These are phyloP conservation scores for Pampus argenteus DNA, from an alignment of 2,797 vertebrate genomes.

Conservation along the genomic window DNA sequence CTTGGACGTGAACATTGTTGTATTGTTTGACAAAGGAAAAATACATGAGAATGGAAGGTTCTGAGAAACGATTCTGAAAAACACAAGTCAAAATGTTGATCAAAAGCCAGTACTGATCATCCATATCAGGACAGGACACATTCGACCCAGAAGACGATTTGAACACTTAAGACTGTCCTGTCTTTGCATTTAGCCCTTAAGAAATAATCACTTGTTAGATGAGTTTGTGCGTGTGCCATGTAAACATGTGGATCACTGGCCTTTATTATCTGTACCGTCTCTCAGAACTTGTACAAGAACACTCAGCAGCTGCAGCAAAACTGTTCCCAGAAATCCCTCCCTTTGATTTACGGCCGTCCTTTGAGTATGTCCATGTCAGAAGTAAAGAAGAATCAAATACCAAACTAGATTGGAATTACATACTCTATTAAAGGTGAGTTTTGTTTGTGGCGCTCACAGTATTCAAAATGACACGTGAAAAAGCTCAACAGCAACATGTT, in stretches of 20 bases:
- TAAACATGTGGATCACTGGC: conserved; percentile 33
- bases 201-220: conserved; percentile 21
- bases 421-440: not conserved
- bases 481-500: not conserved
- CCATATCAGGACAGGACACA: not conserved
- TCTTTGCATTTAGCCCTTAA: conserved; percentile 37
- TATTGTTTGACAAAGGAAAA: not conserved
- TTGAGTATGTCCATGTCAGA: not conserved
- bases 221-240: not conserved
- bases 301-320: conserved; percentile 31
- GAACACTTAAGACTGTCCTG: too few species aligned
- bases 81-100: not conserved
- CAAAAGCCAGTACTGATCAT: conserved; percentile 15
- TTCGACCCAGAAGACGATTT: not conserved
- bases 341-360: conserved; percentile 10
- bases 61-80: too few species aligned
- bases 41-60: not conserved
- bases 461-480: not conserved
- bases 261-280: conserved; percentile 22
- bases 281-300: conserved; percentile 5
- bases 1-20: not conserved
- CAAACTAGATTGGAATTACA: not conserved
- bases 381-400: not conserved
- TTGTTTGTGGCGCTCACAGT: not conserved
- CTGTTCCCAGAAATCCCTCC: conserved; percentile 13